Conservation (phyloP, 2,113 vertebrate species). For the Tachysurus vachellii region DNA sequence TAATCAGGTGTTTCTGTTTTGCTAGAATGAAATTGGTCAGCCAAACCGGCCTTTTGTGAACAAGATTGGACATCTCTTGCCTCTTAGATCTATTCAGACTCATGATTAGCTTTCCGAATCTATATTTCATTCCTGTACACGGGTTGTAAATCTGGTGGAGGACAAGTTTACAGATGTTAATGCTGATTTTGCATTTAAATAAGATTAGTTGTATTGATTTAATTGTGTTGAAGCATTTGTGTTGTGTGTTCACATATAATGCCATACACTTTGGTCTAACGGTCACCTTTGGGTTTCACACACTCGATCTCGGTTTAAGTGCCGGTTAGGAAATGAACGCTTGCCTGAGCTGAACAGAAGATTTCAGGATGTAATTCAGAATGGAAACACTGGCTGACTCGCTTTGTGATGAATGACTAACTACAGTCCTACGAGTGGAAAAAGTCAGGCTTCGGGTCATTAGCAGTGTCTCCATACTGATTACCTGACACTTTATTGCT, state of each 20-base stretch:
- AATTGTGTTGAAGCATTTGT: conserved; percentile 1
- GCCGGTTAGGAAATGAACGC: neutral
- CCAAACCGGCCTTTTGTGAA: neutral
- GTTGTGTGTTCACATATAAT: neutral
- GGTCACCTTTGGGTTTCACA: neutral
- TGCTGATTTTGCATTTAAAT: conserved; percentile 12
- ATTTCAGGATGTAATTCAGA: neutral
- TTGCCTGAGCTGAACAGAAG: neutral
- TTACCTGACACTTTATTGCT: conserved; percentile 57
- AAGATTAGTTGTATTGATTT: conserved; percentile 2
- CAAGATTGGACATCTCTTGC: neutral
- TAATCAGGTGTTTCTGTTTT: neutral
- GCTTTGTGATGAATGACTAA: conserved; percentile 27
- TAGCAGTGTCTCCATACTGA: conserved; percentile 53
- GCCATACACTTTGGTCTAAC: neutral
- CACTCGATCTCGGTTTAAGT: neutral
- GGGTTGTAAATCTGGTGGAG: neutral
- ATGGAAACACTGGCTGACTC: neutral
- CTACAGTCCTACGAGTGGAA: conserved; percentile 26
- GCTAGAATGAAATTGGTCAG: neutral
- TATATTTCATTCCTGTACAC: conserved; percentile 7
- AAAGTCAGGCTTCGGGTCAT: conserved; percentile 47
- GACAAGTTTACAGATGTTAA: conserved; percentile 26
- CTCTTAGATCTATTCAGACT: neutral
- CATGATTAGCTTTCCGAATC: conserved; percentile 7